Conservation (phyloP, 2,888 invertebrate genomes). For the Sarcophaga rosellei region DNA sequence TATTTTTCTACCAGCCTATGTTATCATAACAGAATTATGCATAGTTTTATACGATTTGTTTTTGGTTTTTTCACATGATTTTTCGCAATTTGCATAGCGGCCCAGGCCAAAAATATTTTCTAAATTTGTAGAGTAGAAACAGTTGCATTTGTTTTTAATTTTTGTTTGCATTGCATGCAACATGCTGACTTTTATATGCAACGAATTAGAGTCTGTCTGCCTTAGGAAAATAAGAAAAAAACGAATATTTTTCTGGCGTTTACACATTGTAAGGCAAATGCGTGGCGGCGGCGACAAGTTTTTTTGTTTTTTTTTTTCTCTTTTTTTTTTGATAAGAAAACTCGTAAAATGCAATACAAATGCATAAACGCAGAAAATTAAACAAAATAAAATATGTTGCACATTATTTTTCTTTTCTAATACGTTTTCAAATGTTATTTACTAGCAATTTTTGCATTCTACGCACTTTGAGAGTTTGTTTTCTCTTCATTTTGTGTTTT, state of each 20-base stretch:
- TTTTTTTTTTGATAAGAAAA: background rate
- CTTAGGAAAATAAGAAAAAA: background rate
- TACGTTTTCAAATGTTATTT: background rate
- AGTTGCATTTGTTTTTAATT: constrained; percentile 27
- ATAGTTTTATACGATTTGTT: background rate
- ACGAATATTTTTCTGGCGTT: constrained; percentile 57
- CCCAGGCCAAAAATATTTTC: constrained; percentile 77
- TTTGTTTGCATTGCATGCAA: constrained; percentile 13
- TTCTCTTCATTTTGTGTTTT: background rate
- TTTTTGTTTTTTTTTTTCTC: background rate
- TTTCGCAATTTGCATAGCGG: constrained; percentile 48
- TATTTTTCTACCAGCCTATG: background rate
- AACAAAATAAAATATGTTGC: background rate
- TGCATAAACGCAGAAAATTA: background rate
- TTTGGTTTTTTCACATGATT: background rate
- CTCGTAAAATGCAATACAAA: background rate
- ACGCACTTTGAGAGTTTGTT: background rate
- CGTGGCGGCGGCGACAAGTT: constrained; percentile 39
- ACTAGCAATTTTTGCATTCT: background rate
- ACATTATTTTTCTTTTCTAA: constrained; percentile 3
- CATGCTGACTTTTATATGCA: background rate
- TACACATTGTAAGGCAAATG: constrained; percentile 46
- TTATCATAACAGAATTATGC: background rate
- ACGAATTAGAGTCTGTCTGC: background rate
- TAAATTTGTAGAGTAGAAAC: constrained; percentile 75